A percentile compares a stretch with the other conserved stretches of the same genome.
phyloP scores from a whole-genome alignment of 2,797 vertebrate species.

The Notamacropus eugenii region DNA sequence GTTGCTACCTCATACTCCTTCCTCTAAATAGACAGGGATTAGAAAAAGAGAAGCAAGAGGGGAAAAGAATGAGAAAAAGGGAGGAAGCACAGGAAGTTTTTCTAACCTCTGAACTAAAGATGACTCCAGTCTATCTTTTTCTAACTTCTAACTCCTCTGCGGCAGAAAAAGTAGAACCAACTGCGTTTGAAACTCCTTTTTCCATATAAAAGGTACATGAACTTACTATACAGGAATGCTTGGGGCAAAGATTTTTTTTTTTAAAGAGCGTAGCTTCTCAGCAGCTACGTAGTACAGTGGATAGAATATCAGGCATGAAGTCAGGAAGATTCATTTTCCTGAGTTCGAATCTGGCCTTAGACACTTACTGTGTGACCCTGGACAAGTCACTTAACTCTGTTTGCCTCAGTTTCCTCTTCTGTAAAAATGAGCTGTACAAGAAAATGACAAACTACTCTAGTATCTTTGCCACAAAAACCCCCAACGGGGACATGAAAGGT shows the following conservation, averaged over 20 bases:
- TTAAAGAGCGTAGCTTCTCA: not conserved
- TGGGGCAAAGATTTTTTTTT: not conserved
- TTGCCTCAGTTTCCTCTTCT: not conserved
- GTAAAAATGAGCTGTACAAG: not conserved
- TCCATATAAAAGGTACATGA: not conserved
- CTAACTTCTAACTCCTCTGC: not conserved
- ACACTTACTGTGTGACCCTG: not conserved
- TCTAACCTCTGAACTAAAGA: not conserved
- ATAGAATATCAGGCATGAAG: not conserved
- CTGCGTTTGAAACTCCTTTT: not conserved
- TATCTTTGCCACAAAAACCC: not conserved
- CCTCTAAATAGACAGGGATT: not conserved
- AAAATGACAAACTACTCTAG: not conserved
- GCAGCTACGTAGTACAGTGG: not conserved
- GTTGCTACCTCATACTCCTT: not conserved
- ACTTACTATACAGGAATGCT: not conserved
- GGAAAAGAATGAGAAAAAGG: not conserved
- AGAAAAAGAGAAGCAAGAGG: not conserved
- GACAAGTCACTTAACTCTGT: not conserved
- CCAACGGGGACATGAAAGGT: not conserved
- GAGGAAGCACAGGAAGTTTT: not conserved
- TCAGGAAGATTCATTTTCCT: not conserved
- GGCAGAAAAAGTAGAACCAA: not conserved
- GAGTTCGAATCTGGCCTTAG: not conserved
- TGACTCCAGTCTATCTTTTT: not conserved